These are phyloP conservation scores for Puma concolor DNA, from an alignment of 2,113 vertebrate species.

Conservation along the genomic window DNA sequence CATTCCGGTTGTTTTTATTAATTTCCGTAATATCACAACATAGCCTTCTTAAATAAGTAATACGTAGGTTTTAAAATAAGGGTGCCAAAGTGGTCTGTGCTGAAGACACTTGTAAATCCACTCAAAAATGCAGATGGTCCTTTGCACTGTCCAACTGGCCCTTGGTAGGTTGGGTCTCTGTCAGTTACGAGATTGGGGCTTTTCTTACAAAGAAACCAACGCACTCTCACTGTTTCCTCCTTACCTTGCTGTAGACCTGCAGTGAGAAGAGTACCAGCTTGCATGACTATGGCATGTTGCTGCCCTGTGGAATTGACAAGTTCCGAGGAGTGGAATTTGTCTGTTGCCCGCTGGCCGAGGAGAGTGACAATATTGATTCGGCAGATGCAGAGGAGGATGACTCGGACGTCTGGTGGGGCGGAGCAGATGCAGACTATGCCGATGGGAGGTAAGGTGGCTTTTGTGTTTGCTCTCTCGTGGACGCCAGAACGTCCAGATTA, in stretches of 20 bases:
- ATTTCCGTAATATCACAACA: neutral
- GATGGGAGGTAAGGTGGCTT: constrained; percentile 91
- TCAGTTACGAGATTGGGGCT: fast-evolving
- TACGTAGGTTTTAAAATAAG: neutral
- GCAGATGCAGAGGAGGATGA: constrained; percentile 94
- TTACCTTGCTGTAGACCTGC: constrained; percentile 89
- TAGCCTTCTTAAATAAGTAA: neutral
- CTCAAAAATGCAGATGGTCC: neutral
- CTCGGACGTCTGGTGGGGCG: constrained; percentile 99
- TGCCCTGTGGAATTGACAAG: constrained; percentile 97
- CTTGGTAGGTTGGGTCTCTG: fast-evolving
- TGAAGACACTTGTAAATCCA: neutral
- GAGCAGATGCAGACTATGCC: constrained; percentile 94
- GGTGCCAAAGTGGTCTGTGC: neutral
- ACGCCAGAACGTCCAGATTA: fast-evolving
- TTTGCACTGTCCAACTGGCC: neutral
- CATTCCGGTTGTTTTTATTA: neutral
- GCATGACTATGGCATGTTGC: constrained; percentile 97
- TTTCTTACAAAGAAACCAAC: neutral
- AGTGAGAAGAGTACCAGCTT: constrained; percentile 97
- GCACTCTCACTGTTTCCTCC: neutral
- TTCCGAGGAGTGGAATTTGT: constrained; percentile 99
- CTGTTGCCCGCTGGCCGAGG: constrained; percentile 92
- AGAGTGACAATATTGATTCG: constrained; percentile 91
- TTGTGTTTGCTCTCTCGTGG: fast-evolving